Base-by-base conservation (phyloP, 2,113 vertebrate genomes). In the Silurus asotus region DNA sequence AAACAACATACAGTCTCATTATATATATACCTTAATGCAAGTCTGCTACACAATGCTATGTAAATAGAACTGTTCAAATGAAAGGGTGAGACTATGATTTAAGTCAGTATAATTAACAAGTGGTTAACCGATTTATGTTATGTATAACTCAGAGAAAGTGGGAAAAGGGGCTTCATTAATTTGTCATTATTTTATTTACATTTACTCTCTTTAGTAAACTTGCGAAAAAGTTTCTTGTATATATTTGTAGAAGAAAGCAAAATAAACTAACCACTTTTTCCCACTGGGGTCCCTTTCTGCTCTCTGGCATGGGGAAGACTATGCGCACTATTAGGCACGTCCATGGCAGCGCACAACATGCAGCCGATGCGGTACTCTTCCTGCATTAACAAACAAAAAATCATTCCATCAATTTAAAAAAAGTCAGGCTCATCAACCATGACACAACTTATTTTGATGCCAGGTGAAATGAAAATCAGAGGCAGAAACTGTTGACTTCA, bases 281-380 rank as follows among this genome's bases (percentile, higher is more conserved):
- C 97, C 98, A 99, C 20, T 94, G 90, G 83, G 96, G 94, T 69
- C 96, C 97, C 77, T 96, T 94, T 91, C 96, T 94, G 90, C 96
- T 98, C 81, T 97, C 95, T 75, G 93, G 92, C 0, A 90, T 90
- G 64, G 95, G 93, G 91, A 97, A 99, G 87, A 96, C 97, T 5
- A 90, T 91, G 62, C 91, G 94, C 37, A 96, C 97, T 62, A 99
- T 93, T 20, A 98, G 92, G 91, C 96, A 97, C 20, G 96, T 98
- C 98, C 98, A 99, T 28, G 97, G 96, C 88, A 99, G 90, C 0
- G 96, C 97, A 87, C 97, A 91, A 72, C 96, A 93, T 61, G 98
- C 96, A 0, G 97, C 97, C 0, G 98, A 97, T 19, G 96, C 97
- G 0, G 96, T 95, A 94, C 96, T 95, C 94, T 98, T 99, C 92